Base-by-base conservation (phyloP, 2,113 vertebrate species). In the Danionella cerebrum region DNA sequence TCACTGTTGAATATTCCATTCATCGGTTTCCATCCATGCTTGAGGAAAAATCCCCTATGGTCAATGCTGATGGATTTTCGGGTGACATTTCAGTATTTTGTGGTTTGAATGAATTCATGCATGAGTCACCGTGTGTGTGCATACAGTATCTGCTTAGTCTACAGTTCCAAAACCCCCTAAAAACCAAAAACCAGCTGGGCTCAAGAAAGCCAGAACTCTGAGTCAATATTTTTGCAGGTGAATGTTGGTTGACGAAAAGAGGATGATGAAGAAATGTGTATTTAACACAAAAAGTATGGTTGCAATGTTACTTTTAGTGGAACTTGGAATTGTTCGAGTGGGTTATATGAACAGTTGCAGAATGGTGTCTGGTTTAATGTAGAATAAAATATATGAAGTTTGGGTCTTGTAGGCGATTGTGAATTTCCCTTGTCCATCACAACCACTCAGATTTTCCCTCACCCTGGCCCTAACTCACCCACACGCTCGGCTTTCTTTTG, bases 341-440 rank as follows among this genome's bases (percentile, higher is more conserved):
- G 19, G n/a, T 42, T 59, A 14, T 8, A 44, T 60, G 11, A 9
- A 54, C 19, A 24, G 14, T 39, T 44, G 19, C 14, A 57, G 18
- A 27, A 18, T 11, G 11, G 53, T 27, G 50, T 50, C 11, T 18
- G 53, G 69, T 19, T 8, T 25, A 35, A n/a, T 48, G 41, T 58
- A 25, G 44, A 35, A 21, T 45, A 44, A n/a, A n/a, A 52, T 25
- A 65, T 24, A 71, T 53, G 29, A 36, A 67, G 45, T 47, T 47
- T 13, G 44, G 55, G 36, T 19, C 51, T 31, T 14, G n/a, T 18
- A 21, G n/a, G 48, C 63, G 36, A 19, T 71, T 57, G 48, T 48
- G 48, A 67, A 67, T 67, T 38, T 54, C 48, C 50, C 27, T 45
- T n/a, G 16, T 29, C 25, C 31, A 16, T 50, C 35, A 2, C 8